phyloP scores from a whole-genome alignment of 2,888 invertebrate species.

The Nephrotoma appendiculata region DNA sequence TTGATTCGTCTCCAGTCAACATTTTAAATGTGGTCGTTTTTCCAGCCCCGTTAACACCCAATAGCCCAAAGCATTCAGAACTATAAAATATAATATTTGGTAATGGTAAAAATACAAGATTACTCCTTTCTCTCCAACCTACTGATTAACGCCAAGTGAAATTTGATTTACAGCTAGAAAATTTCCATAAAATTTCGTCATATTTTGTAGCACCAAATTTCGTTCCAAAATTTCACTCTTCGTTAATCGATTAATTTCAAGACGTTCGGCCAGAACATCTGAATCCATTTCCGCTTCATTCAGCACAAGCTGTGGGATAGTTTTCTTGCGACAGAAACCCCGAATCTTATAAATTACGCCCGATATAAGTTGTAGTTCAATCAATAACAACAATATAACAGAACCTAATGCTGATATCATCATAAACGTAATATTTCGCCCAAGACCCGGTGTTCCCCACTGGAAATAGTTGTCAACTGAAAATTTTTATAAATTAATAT shows the following conservation, averaged over 20 bases:
- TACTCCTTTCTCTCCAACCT: conserved; percentile 12
- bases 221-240: conserved; percentile 27
- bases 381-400: conserved; percentile 43
- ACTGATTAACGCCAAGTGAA: conserved; percentile 36
- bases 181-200: conserved; percentile 62
- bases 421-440: conserved; percentile 49
- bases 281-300: conserved; percentile 24
- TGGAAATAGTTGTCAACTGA: conserved; percentile 36
- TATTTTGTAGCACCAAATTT: conserved; percentile 44
- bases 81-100: conserved; percentile 17
- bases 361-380: conserved; percentile 38
- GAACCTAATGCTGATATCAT: conserved; percentile 38
- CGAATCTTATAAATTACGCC: not conserved
- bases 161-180: conserved; percentile 68
- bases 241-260: conserved; percentile 32
- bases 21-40: conserved; percentile 84
- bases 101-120: not conserved
- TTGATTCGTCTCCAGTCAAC: conserved; percentile 68
- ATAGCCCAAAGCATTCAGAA: conserved; percentile 65
- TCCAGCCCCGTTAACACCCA: conserved; percentile 78
- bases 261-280: conserved; percentile 43
- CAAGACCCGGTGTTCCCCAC: conserved; percentile 55
- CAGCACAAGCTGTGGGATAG: not conserved
- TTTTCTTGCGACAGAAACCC: not conserved
- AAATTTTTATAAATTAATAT: not conserved